Evolutionary conservation across 2,113 vertebrate species (phyloP), one percentile per base, ranked within the genome.

Genomic region (Lanius ludovicianus): DNA sequence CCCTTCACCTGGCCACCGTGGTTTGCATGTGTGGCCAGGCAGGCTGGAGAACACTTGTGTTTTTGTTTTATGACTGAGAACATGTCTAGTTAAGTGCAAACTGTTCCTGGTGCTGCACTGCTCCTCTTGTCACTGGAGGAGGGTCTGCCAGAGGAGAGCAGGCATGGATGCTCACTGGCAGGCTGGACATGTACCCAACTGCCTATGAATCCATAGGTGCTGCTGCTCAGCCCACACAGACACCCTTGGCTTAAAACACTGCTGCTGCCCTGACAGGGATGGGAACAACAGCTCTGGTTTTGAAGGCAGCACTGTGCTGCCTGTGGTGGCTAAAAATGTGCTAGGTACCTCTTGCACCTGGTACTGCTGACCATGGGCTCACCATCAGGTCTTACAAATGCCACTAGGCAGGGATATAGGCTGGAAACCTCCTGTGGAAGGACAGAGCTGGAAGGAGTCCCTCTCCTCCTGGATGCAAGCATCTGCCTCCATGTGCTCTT

Each of bases 221-320:
- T 62, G 81, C 6, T 33, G 31, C 56, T 46, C 55, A 67, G 42
- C 39, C 47, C 42, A 12, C 0, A 2, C 0, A 2, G 14, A 44
- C 23, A 55, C 27, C 15, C 35, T 83, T 14, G 10, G n/a, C 62
- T 88, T 77, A 30, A 82, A 91, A 25, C 56, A 67, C 33, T 35
- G 60, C 74, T 5, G 2, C 25, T 92, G 37, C 55, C 56, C 56
- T 46, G 42, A 19, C 1, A 14, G 67, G 39, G 30, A 25, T 17
- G 31, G 31, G 24, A 6, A 9, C 19, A 53, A 5, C 24, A 84
- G 18, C 69, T 84, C 73, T 65, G 80, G 25, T 60, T 53, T 74
- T 67, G 35, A 33, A 33, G 49, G 41, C 49, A 35, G 15, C 2
- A 0, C 46, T 9, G 4, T 59, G n/a, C 20, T 91, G 53, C 53